Evolutionary conservation across 30 jellyfish, hydroid and myxozoan genomes (phyloP).

Genomic region (Chironex yamaguchii): DNA sequence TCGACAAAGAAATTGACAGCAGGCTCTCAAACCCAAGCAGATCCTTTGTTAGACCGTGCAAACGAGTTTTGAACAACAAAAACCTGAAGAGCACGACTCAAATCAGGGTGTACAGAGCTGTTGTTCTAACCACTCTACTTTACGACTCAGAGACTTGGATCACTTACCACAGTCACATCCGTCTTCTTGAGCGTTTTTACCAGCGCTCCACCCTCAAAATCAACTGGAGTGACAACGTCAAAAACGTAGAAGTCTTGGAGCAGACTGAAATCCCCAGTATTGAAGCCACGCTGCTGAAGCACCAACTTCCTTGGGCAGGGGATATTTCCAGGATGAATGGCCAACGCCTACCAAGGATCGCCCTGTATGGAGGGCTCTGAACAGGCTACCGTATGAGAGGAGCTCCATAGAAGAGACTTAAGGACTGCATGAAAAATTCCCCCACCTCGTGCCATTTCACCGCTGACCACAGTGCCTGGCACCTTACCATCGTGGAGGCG

Average conservation of each 20-base stretch:
- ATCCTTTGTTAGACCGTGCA: too few relatives aligned
- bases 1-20: conserved; percentile 1
- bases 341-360: too few relatives aligned
- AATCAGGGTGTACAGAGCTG: conserved; percentile 12
- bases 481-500: too few relatives aligned
- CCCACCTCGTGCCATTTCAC: too few relatives aligned
- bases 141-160: conserved; percentile 12
- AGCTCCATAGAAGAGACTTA: too few relatives aligned
- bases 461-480: too few relatives aligned
- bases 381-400: too few relatives aligned
- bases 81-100: not conserved
- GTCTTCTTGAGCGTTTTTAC: conserved; percentile 1
- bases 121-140: not conserved
- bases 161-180: not conserved
- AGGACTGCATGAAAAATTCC: too few relatives aligned
- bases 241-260: conserved; percentile 15
- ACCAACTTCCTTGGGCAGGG: too few relatives aligned
- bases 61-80: too few relatives aligned
- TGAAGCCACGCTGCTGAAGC: not conserved
- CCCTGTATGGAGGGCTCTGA: too few relatives aligned
- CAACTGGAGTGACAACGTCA: conserved; percentile 26
- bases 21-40: not conserved
- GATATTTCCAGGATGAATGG: too few relatives aligned
- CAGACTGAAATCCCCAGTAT: conserved; percentile 8
- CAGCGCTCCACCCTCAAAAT: conserved; percentile 5